Base-by-base conservation (phyloP, 2,797 vertebrate species). In the Acipenser transmontanus region DNA sequence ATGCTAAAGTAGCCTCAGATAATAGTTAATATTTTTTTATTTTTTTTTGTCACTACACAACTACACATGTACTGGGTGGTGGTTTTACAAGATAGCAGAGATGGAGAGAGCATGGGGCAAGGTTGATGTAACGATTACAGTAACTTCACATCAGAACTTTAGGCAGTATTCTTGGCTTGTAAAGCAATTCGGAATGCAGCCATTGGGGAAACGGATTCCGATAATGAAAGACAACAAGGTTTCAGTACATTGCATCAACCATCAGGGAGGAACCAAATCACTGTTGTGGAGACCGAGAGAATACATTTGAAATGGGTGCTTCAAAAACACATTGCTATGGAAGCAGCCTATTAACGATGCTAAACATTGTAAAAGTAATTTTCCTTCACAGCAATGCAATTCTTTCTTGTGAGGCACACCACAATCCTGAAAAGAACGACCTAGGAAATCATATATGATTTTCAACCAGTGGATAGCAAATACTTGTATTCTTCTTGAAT, bases 81-180 rank as follows among this genome's bases (percentile, higher is more conserved):
- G 34, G 34, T 34, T 3, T 34, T 0, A 1, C 2, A n/a, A 6
- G 49, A 17, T 14, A n/a, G n/a, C n/a, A 13, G 9, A 34, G 14
- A 49, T 17, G 49, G 63, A 50, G 49, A 50, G 62, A 50, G 49
- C 62, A 49, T 50, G 49, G 14, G 47, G 13, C 50, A 50, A 64
- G 49, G 62, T 64, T 49, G 52, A 49, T 50, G 49, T 50, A 51
- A 49, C 62, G n/a, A 50, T 50, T 64, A 50, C 62, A 17, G 62
- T 34, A 34, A 34, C 4, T 34, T 34, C 34, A 34, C 34, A 34
- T 34, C 34, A 34, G 34, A 34, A 8, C 52, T 9, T 54, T 54
- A 54, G 7, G n/a, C n/a, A 9, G 52, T n/a, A 54, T 54, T 54
- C 9, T 54, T n/a, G 52, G 52, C 52, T 54, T 1, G 4, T n/a